Base-by-base conservation (phyloP, 2,888 invertebrate genomes). In the Iselma pallidipennis region DNA sequence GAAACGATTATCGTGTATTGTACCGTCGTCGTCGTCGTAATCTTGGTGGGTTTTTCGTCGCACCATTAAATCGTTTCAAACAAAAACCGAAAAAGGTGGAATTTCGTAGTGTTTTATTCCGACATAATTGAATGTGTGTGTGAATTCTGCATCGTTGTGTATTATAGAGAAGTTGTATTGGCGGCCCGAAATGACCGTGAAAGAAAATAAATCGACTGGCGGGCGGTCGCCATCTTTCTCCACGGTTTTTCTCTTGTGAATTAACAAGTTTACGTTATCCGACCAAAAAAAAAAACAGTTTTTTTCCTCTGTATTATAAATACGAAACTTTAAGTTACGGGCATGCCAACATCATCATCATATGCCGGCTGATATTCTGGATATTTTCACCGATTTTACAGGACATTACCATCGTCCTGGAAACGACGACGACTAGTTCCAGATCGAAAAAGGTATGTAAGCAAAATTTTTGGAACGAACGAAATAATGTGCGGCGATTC, bases 221-320 rank as follows among this genome's bases (percentile, higher is more conserved):
- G 80, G 81, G 79, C 82, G 82, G 83, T 84, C 84, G 85, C 85
- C 85, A 85, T 85, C 85, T 85, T 85, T 83, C 82, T 82, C 81
- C 82, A 82, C 80, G 83, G 80, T 83, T 82, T 84, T 84, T 79
- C 78, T 77, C 73, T 71, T 72, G 72, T 76, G 72, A 72, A 45
- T 25, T 45, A 14, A 14, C 14, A 33, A 33, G 6, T 25, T 25
- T 33, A 29, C 2, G 10, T 33, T 45, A 45, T 21, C 37, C 37
- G 37, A 14, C 6, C 2, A 37, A 16, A 37, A 37, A 14, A 37
- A 37, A 4, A 37, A 37, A 37, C 4, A 9, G 16, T 37, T 37
- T 37, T 37, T 16, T 16, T 9, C 4, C 10, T n/a, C n/a, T n/a
- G n/a, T n/a, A n/a, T n/a, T n/a, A n/a, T n/a, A 31, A 33, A 4